Evolutionary conservation across 2,113 vertebrate genomes (phyloP), one percentile per base, ranked within the genome.

Genomic region (Nyctereutes procyonoides): DNA sequence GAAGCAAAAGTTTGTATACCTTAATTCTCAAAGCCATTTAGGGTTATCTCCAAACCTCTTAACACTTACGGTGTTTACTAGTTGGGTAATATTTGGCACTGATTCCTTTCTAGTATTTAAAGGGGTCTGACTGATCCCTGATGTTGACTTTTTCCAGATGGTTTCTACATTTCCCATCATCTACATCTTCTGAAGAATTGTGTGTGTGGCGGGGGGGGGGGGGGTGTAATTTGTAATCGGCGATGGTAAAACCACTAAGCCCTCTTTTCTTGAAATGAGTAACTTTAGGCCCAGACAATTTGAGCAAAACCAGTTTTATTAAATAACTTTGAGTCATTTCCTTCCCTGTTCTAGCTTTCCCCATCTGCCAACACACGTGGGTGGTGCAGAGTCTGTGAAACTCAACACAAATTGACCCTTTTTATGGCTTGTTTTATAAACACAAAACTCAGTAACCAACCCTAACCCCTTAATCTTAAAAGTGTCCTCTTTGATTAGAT

Each of bases 261-360:
- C 63, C 19, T 69, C 58, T 92, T 95, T 32, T 92, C 96, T 90
- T 95, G 38, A 73, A 85, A 94, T 84, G 87, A 94, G 30, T 94
- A 85, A 82, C 60, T 93, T 89, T 79, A 88, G 77, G 28, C 71
- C 60, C 51, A 90, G 63, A 81, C 76, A 96, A 22, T 79, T 96
- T 65, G 77, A 62, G 77, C 81, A 71, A 94, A 95, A 81, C 88
- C 24, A 26, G 43, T 43, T 92, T 95, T 92, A 93, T 80, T 97
- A 82, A 86, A 96, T 95, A 96, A 79, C 65, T 82, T 91, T 86
- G 86, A 97, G 74, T 96, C 94, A 95, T 85, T 93, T 96, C 87
- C 69, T 96, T 82, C 79, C 76, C 56, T 93, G 16, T 43, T 87
- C 83, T 88, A 15, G 51, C 32, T 60, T 92, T 95, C 77, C 65